phyloP scores from a whole-genome alignment of 2,888 invertebrate species.

The Plagiodera versicolora region DNA sequence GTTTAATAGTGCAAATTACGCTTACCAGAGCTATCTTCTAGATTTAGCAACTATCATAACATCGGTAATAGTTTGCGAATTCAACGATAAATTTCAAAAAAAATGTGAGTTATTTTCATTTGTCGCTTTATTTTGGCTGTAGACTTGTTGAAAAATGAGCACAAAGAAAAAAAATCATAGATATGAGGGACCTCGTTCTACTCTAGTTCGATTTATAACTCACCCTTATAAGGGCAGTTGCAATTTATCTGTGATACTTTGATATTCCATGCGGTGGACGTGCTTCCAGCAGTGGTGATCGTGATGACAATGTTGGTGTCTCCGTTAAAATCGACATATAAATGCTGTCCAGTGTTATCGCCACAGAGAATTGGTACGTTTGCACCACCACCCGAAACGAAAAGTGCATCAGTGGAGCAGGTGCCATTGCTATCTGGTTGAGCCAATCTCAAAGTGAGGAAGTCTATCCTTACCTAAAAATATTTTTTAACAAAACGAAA shows the following conservation, averaged over 20 bases:
- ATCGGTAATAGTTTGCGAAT: too few relatives aligned
- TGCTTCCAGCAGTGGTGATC: slow-evolving; percentile 33
- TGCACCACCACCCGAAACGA: slow-evolving; percentile 69
- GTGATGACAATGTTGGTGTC: slow-evolving; percentile 68
- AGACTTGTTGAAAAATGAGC: too few relatives aligned
- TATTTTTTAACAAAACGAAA: neutral
- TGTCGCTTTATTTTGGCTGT: too few relatives aligned
- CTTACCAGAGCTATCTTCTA: too few relatives aligned
- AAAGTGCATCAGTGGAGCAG: slow-evolving; percentile 70
- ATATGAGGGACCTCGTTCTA: too few relatives aligned
- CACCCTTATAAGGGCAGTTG: slow-evolving; percentile 67
- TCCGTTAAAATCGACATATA: slow-evolving; percentile 74
- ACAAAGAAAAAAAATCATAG: too few relatives aligned
- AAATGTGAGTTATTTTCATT: too few relatives aligned
- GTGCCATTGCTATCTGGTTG: slow-evolving; percentile 72
- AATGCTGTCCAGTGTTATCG: slow-evolving; percentile 75
- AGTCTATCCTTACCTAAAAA: slow-evolving; percentile 71
- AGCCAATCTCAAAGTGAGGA: slow-evolving; percentile 68
- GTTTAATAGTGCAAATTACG: too few relatives aligned
- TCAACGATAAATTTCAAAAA: too few relatives aligned
- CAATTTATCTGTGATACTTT: slow-evolving; percentile 72
- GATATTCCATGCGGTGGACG: slow-evolving; percentile 68
- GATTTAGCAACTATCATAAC: too few relatives aligned
- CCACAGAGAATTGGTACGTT: slow-evolving; percentile 77
- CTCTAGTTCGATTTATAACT: slow-evolving; percentile 16